Percentiles rank a stretch among this genome's conserved stretches.
Conservation (phyloP, 2,113 vertebrate species). For the Clarias magur region DNA sequence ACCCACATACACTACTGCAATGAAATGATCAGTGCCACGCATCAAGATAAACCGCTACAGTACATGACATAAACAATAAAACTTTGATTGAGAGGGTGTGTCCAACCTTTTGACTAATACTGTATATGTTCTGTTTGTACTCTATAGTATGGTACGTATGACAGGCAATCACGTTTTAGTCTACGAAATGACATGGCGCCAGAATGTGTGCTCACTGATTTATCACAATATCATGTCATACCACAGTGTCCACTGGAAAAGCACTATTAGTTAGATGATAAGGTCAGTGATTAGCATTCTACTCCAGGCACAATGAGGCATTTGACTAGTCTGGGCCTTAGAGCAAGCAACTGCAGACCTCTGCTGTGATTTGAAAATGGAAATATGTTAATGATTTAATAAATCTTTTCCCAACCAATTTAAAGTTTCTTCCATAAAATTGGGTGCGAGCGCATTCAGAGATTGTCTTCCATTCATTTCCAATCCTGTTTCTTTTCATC, state of each 20-base stretch:
- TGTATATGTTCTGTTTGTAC: neutral
- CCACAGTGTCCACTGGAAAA: neutral
- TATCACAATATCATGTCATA: neutral
- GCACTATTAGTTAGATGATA: conserved; percentile 11
- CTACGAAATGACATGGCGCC: neutral
- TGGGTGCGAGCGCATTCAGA: neutral
- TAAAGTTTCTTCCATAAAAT: conserved; percentile 32
- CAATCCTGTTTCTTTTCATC: conserved; percentile 18
- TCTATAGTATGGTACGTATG: neutral
- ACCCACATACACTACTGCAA: conserved; percentile 9
- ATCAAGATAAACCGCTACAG: conserved; percentile 33
- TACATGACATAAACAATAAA: neutral
- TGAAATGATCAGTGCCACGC: conserved; percentile 25
- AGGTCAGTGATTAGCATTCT: conserved; percentile 30
- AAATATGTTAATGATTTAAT: conserved; percentile 44
- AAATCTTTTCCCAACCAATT: conserved; percentile 36
- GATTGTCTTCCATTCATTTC: conserved; percentile 14
- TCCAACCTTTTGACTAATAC: no score
- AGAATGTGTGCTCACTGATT: conserved; percentile 2
- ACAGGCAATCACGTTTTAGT: neutral
- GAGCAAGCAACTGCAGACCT: neutral
- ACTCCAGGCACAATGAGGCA: conserved; percentile 15
- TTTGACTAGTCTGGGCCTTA: conserved; percentile 20
- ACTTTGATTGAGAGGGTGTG: no score
- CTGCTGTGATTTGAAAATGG: conserved; percentile 15